These are phyloP conservation scores for Anser brachyrhynchus DNA, from an alignment of 2,113 vertebrate species.

Conservation along the genomic window DNA sequence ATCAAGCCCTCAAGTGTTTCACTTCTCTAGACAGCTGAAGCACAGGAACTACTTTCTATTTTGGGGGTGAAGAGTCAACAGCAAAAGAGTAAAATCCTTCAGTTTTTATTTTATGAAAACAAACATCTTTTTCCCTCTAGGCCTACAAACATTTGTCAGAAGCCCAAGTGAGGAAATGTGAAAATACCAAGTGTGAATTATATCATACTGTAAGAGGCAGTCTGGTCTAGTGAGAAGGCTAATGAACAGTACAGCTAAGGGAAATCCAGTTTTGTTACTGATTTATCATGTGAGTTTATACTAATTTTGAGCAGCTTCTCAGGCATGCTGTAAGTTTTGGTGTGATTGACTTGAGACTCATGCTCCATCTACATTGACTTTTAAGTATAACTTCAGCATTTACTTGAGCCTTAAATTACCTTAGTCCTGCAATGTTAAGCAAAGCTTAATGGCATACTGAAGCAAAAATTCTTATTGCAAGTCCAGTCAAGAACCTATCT, in stretches of 20 bases:
- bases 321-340: neutral
- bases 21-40: neutral
- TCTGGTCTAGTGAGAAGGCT: conserved; percentile 50
- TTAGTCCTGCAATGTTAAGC: neutral
- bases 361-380: neutral
- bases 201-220: conserved; percentile 46
- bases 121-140: conserved; percentile 56
- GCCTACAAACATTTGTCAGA: conserved; percentile 53
- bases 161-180: conserved; percentile 27
- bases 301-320: neutral
- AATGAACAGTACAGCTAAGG: conserved; percentile 11
- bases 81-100: conserved; percentile 1
- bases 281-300: neutral
- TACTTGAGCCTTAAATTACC: neutral
- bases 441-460: neutral
- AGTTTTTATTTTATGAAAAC: conserved; percentile 22
- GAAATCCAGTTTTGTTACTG: neutral
- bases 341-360: neutral
- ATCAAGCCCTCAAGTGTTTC: neutral
- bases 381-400: neutral
- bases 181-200: conserved; percentile 42
- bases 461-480: neutral
- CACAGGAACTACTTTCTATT: conserved; percentile 20
- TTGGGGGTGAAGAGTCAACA: neutral
- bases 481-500: neutral